Percentiles rank a stretch among this genome's conserved stretches.
These are phyloP conservation scores for Scotopteryx bipunctaria DNA, from an alignment of 2,888 invertebrate genomes.

Conservation along the genomic window DNA sequence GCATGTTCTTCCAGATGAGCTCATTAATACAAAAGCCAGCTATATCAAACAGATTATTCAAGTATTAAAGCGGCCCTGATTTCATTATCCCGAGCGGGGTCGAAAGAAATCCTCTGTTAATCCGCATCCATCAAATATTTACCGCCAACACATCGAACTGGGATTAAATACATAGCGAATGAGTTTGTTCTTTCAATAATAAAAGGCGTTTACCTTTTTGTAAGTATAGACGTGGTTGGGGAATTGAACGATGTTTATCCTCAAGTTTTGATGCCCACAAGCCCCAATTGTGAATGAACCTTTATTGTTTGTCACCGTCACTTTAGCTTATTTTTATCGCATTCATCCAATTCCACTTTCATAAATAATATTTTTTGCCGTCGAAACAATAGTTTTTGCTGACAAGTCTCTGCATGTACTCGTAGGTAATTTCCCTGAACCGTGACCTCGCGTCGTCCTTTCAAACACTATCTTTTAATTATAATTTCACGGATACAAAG, in stretches of 20 bases:
- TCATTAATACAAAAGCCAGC: constrained; percentile 1
- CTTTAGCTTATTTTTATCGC: too few relatives aligned
- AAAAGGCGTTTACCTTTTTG: constrained; percentile 14
- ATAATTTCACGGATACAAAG: constrained; percentile 22
- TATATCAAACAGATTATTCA: neutral
- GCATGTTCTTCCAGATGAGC: too few relatives aligned
- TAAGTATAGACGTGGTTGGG: neutral
- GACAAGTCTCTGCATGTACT: constrained; percentile 1
- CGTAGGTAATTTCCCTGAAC: constrained; percentile 3
- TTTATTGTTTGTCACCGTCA: too few relatives aligned
- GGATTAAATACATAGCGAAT: constrained; percentile 21
- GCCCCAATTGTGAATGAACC: too few relatives aligned
- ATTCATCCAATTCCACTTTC: neutral
- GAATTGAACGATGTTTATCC: neutral
- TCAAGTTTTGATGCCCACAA: too few relatives aligned
- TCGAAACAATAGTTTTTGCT: neutral
- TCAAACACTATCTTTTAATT: constrained; percentile 23
- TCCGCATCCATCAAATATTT: constrained; percentile 15
- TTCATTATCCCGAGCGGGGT: neutral
- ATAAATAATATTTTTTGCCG: neutral
- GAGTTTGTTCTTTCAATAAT: constrained; percentile 15
- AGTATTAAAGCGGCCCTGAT: constrained; percentile 2
- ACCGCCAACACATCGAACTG: constrained; percentile 12
- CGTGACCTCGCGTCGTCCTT: constrained; percentile 3
- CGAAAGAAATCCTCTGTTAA: constrained; percentile 16